These are phyloP conservation scores for Hemithea aestivaria DNA, from an alignment of 2,888 invertebrate species.

Conservation along the genomic window DNA sequence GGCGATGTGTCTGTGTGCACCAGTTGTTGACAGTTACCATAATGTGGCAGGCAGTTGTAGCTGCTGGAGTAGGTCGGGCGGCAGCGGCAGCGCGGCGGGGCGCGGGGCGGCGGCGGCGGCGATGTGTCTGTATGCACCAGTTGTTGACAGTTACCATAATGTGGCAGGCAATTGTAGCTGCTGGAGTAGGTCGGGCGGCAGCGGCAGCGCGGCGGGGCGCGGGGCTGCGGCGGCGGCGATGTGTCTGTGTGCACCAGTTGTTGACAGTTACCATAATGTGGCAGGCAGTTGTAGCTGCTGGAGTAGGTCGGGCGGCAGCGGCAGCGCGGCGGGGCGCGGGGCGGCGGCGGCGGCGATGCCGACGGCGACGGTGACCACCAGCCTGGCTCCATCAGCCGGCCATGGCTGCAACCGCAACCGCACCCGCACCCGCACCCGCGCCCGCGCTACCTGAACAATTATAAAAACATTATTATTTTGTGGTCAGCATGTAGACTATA, in stretches of 20 bases:
- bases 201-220: slow-evolving; percentile 72
- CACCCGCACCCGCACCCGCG: slow-evolving; percentile 64
- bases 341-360: slow-evolving; percentile 72
- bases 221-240: slow-evolving; percentile 73
- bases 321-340: slow-evolving; percentile 72
- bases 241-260: too few relatives aligned
- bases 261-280: slow-evolving; percentile 56
- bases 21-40: slow-evolving; percentile 55
- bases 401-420: slow-evolving; percentile 67
- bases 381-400: slow-evolving; percentile 70
- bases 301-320: slow-evolving; percentile 67
- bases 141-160: slow-evolving; percentile 49
- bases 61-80: slow-evolving; percentile 63
- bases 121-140: too few relatives aligned
- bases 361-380: slow-evolving; percentile 70
- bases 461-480: too few relatives aligned
- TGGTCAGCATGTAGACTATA: too few relatives aligned
- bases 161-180: slow-evolving; percentile 70
- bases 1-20: too few relatives aligned
- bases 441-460: slow-evolving; percentile 62
- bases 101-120: slow-evolving; percentile 73
- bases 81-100: slow-evolving; percentile 72
- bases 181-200: slow-evolving; percentile 64
- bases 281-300: slow-evolving; percentile 68
- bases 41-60: slow-evolving; percentile 70